These are phyloP conservation scores for Drosophila sproati DNA, from an alignment of 1,140 invertebrate genomes.

Conservation along the genomic window DNA sequence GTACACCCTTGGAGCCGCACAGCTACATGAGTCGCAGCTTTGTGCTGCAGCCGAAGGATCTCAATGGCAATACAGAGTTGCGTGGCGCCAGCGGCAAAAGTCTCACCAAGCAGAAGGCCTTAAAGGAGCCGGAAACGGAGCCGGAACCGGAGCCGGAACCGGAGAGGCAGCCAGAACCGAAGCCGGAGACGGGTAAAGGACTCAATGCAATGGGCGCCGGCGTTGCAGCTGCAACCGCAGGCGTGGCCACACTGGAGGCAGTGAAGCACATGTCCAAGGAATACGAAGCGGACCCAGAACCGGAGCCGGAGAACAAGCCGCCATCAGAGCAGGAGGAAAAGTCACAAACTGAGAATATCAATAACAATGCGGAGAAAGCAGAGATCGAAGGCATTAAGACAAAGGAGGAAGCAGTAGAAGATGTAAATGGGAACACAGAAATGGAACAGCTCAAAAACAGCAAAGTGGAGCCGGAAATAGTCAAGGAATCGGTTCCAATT, in stretches of 20 bases:
- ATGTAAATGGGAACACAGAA: conserved; percentile 39
- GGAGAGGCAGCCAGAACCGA: conserved; percentile 16
- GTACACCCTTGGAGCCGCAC: conserved; percentile 51
- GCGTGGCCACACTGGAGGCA: conserved; percentile 58
- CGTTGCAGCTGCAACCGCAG: conserved; percentile 29
- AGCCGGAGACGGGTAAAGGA: conserved; percentile 35
- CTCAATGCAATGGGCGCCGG: conserved; percentile 27
- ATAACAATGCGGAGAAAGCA: not conserved
- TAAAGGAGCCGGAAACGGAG: conserved; percentile 47
- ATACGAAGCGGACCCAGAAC: not conserved
- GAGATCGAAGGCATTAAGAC: not conserved
- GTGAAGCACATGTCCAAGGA: conserved; percentile 60
- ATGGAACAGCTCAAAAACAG: not conserved
- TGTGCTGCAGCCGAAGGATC: conserved; percentile 56
- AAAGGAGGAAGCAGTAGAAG: not conserved
- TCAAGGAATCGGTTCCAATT: not conserved
- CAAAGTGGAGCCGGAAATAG: not conserved
- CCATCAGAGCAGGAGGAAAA: not conserved
- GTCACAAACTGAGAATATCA: not conserved
- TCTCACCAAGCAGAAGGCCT: conserved; percentile 54
- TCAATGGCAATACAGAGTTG: conserved; percentile 49
- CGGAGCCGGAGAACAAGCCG: not conserved
- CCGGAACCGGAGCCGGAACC: conserved; percentile 16
- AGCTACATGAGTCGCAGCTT: conserved; percentile 64
- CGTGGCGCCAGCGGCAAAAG: conserved; percentile 52